phyloP scores from a whole-genome alignment of 2,797 vertebrate species.

The Enteromius thamalakanensis region DNA sequence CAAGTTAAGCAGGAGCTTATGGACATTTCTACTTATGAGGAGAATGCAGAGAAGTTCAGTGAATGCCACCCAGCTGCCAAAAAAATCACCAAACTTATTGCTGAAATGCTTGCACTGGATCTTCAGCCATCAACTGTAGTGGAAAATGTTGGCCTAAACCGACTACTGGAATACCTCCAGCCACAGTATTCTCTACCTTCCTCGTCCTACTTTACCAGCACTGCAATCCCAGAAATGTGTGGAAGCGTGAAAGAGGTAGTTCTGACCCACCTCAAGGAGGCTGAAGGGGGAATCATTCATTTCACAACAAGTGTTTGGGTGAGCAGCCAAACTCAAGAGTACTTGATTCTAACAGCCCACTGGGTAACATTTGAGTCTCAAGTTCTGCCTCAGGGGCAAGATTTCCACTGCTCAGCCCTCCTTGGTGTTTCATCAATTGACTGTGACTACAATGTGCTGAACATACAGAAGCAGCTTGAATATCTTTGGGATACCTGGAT shows the following conservation, averaged over 20 bases:
- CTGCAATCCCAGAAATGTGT: constrained; percentile 97
- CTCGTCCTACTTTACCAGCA: constrained; percentile 94
- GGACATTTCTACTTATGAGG: constrained; percentile 80
- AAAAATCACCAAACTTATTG: constrained; percentile 96
- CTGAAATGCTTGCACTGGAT: constrained; percentile 99
- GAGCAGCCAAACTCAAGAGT: constrained; percentile 94
- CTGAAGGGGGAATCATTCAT: constrained; percentile 92
- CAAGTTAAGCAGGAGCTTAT: constrained; percentile 79
- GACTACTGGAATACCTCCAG: constrained; percentile 94
- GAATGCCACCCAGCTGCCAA: constrained; percentile 95
- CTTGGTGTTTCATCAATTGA: constrained; percentile 92
- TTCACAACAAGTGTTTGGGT: constrained; percentile 97
- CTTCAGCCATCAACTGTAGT: constrained; percentile 96
- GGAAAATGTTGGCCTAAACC: constrained; percentile 91
- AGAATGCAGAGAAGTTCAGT: constrained; percentile 84
- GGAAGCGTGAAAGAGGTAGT: constrained; percentile 90
- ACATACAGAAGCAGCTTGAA: constrained; percentile 94
- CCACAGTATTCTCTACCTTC: constrained; percentile 93
- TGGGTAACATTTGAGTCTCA: constrained; percentile 93
- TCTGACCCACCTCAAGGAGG: constrained; percentile 91
- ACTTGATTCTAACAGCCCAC: constrained; percentile 93
- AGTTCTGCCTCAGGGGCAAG: constrained; percentile 87
- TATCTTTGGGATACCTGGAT: constrained; percentile 97
- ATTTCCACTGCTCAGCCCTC: constrained; percentile 94
- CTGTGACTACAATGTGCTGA: constrained; percentile 88